These are phyloP conservation scores for Tenthredo distinguenda DNA, from an alignment of 2,888 invertebrate species.

Conservation along the genomic window DNA sequence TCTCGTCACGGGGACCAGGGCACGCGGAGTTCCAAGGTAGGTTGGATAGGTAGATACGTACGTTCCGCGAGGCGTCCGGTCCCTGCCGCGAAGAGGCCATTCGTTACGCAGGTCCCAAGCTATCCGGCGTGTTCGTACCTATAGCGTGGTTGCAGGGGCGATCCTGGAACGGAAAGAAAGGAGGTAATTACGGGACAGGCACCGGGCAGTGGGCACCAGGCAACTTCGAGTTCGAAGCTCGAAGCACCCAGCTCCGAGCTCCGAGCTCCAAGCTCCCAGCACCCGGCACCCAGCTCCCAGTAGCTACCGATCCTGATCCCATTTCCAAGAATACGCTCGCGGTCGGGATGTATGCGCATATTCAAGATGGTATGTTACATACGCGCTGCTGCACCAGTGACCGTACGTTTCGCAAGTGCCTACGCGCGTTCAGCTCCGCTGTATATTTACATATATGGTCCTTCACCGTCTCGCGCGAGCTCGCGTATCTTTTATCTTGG, in stretches of 20 bases:
- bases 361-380: constrained; percentile 78
- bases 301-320: constrained; percentile 70
- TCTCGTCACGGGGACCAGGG: constrained; percentile 13
- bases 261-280: constrained; percentile 43
- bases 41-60: not conserved
- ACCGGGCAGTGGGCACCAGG: constrained; percentile 68
- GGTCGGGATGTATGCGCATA: constrained; percentile 75
- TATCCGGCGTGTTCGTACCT: constrained; percentile 26
- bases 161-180: constrained; percentile 63
- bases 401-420: constrained; percentile 67
- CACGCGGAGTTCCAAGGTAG: not conserved
- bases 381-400: constrained; percentile 73
- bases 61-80: constrained; percentile 42
- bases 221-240: not conserved
- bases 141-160: constrained; percentile 13
- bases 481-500: constrained; percentile 76
- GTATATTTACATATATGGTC: constrained; percentile 77
- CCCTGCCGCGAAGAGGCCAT: constrained; percentile 26
- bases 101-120: constrained; percentile 32
- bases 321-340: constrained; percentile 76
- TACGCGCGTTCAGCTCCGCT: constrained; percentile 58
- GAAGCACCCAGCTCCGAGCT: constrained; percentile 60
- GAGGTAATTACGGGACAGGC: constrained; percentile 76
- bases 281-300: constrained; percentile 73
- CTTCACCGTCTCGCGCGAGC: constrained; percentile 70